phyloP scores from a whole-genome alignment of 2,888 invertebrate genomes.

The Odontocolon sp. region DNA sequence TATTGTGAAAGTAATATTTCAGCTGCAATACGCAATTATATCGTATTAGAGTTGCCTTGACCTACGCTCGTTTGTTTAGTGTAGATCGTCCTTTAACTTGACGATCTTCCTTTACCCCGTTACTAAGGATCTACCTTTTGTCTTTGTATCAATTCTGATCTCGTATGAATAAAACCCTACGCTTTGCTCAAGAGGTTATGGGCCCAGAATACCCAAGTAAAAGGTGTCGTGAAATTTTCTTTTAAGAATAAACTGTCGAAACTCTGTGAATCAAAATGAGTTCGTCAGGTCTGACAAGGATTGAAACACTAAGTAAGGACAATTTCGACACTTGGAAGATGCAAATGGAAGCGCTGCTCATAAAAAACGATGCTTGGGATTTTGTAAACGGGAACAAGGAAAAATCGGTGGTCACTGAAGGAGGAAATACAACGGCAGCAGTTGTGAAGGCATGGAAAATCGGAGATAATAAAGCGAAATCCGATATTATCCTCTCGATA shows the following conservation, averaged over 20 bases:
- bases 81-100: no score
- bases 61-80: no score
- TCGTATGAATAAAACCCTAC: no score
- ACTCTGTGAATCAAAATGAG: background rate
- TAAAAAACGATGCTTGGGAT: background rate
- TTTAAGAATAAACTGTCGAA: background rate
- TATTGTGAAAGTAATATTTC: conserved; percentile 10
- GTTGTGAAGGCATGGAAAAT: background rate
- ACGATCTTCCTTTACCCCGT: no score
- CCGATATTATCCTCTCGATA: background rate
- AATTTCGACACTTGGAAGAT: conserved; percentile 31
- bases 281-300: background rate
- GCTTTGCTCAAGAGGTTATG: no score
- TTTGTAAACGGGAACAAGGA: background rate
- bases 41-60: no score
- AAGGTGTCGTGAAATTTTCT: background rate
- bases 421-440: background rate
- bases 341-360: conserved; percentile 17
- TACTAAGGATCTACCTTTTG: no score
- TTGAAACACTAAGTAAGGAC: background rate
- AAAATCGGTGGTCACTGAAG: background rate
- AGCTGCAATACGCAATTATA: no score
- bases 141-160: no score
- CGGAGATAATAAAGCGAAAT: conserved; percentile 3
- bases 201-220: no score